Evolutionary conservation across 37 sponge, comb jelly and placozoan species (phyloP).

Genomic region (Chondrosia reniformis): DNA sequence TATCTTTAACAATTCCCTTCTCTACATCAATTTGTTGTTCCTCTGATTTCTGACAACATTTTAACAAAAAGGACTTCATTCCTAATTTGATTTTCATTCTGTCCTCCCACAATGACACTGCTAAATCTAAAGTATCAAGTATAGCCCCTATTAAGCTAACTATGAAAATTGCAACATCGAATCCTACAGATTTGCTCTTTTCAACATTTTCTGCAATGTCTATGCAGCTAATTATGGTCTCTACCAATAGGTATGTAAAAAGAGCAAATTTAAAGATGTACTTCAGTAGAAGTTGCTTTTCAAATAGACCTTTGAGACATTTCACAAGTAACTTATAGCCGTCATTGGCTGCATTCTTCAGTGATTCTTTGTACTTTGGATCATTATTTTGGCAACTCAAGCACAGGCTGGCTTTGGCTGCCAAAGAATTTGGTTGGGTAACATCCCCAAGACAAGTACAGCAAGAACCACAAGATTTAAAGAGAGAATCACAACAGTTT

Average conservation of each 20-base stretch:
- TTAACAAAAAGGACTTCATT: too few relatives aligned
- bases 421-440: too few relatives aligned
- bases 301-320: not conserved
- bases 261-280: not conserved
- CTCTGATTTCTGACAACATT: not conserved
- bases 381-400: not conserved
- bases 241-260: not conserved
- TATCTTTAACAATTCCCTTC: not conserved
- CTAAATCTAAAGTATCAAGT: not conserved
- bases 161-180: not conserved
- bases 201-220: not conserved
- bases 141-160: not conserved
- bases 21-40: not conserved
- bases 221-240: not conserved
- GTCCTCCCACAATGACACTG: not conserved
- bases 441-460: too few relatives aligned
- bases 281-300: not conserved
- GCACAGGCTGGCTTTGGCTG: not conserved
- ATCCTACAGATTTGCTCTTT: not conserved
- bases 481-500: not conserved
- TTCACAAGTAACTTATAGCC: not conserved
- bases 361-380: not conserved
- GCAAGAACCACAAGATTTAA: not conserved
- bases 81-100: not conserved
- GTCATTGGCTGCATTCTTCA: not conserved